phyloP scores from a whole-genome alignment of 1,140 invertebrate genomes.

The Conus betulinus region DNA sequence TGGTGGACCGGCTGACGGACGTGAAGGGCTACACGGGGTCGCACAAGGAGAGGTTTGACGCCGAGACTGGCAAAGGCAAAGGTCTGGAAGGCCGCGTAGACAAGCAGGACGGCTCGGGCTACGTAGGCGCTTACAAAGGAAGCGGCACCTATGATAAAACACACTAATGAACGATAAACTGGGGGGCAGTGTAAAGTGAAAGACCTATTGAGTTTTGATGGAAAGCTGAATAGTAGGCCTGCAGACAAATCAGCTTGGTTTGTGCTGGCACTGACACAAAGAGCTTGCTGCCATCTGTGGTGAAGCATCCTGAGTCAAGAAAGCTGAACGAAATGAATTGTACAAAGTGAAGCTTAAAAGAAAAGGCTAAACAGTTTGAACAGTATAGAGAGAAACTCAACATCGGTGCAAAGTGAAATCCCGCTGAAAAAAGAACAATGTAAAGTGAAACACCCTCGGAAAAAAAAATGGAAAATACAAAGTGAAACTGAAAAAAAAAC shows the following conservation, averaged over 20 bases:
- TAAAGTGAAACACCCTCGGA: too few relatives aligned
- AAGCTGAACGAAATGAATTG: too few relatives aligned
- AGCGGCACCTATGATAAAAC: constrained; percentile 72
- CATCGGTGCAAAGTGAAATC: too few relatives aligned
- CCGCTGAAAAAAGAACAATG: too few relatives aligned
- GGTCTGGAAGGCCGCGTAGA: constrained; percentile 75
- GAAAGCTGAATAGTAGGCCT: too few relatives aligned
- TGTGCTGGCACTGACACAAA: too few relatives aligned
- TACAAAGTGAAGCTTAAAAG: too few relatives aligned
- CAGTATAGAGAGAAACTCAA: too few relatives aligned
- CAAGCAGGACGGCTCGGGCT: constrained; percentile 72
- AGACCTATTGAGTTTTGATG: neutral
- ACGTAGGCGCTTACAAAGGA: constrained; percentile 77
- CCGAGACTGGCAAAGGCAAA: constrained; percentile 76
- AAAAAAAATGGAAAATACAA: neutral
- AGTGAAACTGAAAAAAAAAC: neutral
- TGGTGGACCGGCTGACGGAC: constrained; percentile 81
- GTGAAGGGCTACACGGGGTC: constrained; percentile 76
- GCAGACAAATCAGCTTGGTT: too few relatives aligned
- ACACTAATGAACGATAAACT: constrained; percentile 39
- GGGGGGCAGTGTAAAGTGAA: neutral
- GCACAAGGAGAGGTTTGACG: constrained; percentile 78
- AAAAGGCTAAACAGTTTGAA: too few relatives aligned
- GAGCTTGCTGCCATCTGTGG: too few relatives aligned
- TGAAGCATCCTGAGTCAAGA: too few relatives aligned